Base-by-base conservation (phyloP, 2,113 vertebrate species). In the Lasiurus borealis region DNA sequence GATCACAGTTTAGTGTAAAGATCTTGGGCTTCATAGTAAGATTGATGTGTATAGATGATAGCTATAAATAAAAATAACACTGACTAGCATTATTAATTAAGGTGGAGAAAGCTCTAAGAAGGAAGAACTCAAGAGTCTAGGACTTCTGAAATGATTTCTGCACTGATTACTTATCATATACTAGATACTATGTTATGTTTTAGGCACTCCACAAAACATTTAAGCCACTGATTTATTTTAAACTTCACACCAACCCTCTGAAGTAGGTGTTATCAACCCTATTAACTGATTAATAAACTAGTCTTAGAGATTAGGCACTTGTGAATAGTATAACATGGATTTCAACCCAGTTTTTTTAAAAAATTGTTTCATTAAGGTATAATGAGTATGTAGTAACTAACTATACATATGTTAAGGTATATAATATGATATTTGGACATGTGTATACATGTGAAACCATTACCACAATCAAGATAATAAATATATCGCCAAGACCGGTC, bases 121-220 rank as follows among this genome's bases (percentile, higher is more conserved):
- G 84, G 91, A 93, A 80, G 91, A 72, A 72, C 83, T 93, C 64
- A 59, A 59, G 40, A 54, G 48, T 71, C 31, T 71, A 71, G 5
- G 73, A 48, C 18, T 80, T n/a, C 23, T 78, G 59, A 36, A 10
- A 14, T 77, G 52, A 85, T 21, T 44, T 34, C 50, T 59, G 29
- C 6, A 10, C 59, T 57, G 29, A 52, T 83, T 46, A 1, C 15
- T 76, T 85, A 54, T 19, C 78, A 31, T 57, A 10, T 86, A 71
- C 64, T 40, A 75, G 18, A 4, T 46, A 71, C 31, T 50, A 14
- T 86, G 7, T 44, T 71, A 62, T 46, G 13, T 78, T 59, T 84
- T 40, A 64, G n/a, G 5, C 34, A 69, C 29, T 36, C 21, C 80
- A 12, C 31, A 62, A 72, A 80, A 71, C 25, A 87, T 36, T 57